Base-by-base conservation (phyloP, 2,797 vertebrate species). In the Scyliorhinus canicula region DNA sequence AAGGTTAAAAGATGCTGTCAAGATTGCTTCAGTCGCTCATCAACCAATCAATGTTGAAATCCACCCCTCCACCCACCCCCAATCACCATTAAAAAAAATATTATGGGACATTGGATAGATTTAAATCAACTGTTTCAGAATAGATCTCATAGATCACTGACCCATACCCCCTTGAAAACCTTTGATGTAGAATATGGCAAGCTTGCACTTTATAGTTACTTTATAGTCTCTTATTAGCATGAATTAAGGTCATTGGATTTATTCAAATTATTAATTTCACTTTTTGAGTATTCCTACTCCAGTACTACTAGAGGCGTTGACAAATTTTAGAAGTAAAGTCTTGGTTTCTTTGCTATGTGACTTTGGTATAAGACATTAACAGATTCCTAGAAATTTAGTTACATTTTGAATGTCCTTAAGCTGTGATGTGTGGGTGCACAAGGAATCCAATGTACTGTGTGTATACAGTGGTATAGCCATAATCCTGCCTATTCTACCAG, bases 1-100 rank as follows among this genome's bases (percentile, higher is more conserved):
- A 94, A 67, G 93, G 93, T 94, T 94, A 94, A 94, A 94, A 47
- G 67, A 94, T 94, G 67, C 93, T 94, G 65, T 94, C 65, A 94
- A 94, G 67, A 74, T 50, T 71, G 67, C 93, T 94, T 94, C 67
- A 94, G 93, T 94, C 74, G 9, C 44, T 93, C 63, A 74, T 94
- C 93, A 94, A 94, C 71, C 52, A 69, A 52, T 93, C 93, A 74
- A 74, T 94, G 67, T 28, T 55, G 67, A 52, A 74, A 94, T 52
- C 71, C 31, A 65, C n/a, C n/a, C 35, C 19, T 11, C 26, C 67
- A 1, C 84, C 50, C 85, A 0, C 52, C 85, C 57, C 14, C 57
- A 91, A 91, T 3, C 63, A 65, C 63, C 63, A n/a, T n/a, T n/a
- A 74, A 74, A 47, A 35, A n/a, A 74, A 71, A 4, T 65, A n/a